Base-by-base conservation (phyloP, 2,888 invertebrate genomes). In the Drosophila mimica region DNA sequence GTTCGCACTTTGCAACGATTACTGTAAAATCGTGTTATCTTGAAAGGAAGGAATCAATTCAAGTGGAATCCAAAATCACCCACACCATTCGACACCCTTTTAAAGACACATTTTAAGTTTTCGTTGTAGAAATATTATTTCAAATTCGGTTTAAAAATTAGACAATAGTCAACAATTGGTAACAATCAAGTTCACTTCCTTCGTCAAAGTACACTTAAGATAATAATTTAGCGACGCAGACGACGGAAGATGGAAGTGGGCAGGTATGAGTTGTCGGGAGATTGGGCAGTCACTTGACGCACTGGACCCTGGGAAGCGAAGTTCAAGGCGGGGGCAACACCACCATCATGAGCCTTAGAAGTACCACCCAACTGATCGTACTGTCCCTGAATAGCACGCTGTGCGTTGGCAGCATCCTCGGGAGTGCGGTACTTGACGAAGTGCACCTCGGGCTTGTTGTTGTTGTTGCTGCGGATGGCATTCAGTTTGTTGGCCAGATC, bases 361-460 rank as follows among this genome's bases (percentile, higher is more conserved):
- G 69, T 17, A 30, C 91, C 91, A 40, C 88, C 89, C 70, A 91
- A 70, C 30, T 77, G 66, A 70, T 91, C 89, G 70, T 91, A 91
- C 70, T 91, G 91, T 0, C 61, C 58, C 74, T 92, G 91, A 52
- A 92, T 92, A 17, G 88, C 78, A 5, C 82, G 82, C 63, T 92
- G 92, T 6, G 92, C 92, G 25, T 87, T 87, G 63, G 79, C 76
- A 61, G 92, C 92, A 81, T 92, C 92, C 71, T 91, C 90, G 0
- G 86, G 81, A 1, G 91, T 92, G 54, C 91, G 92, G 76, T 92
- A 92, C 79, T 92, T 92, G 70, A 92, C 88, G 68, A 92, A 92
- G 78, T 91, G 91, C 9, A 92, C 92, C 68, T 92, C 92, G 64
- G 92, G 92, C 70, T 89, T 91, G 66, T 84, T 83, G 62, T 79